Percentiles rank a stretch among this genome's conserved stretches.
Conservation (phyloP, 2,797 vertebrate species). For the Threskiornis aethiopicus region DNA sequence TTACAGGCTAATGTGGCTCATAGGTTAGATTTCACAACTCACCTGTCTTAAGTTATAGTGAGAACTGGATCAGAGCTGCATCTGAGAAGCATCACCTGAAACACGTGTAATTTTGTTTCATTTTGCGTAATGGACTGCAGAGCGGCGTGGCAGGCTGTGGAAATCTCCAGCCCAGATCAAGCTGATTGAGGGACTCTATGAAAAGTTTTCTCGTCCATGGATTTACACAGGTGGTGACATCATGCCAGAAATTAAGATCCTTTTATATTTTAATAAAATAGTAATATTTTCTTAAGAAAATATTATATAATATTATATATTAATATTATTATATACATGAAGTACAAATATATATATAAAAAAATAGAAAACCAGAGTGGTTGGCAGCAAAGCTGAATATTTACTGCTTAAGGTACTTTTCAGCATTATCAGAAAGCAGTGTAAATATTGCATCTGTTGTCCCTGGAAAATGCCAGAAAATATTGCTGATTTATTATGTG, state of each 20-base stretch:
- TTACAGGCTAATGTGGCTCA: background rate
- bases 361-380: background rate
- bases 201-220: background rate
- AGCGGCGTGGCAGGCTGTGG: background rate
- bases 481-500: conserved; percentile 63
- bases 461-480: conserved; percentile 62
- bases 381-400: conserved; percentile 1
- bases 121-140: background rate
- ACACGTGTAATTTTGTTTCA: background rate
- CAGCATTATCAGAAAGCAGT: conserved; percentile 30
- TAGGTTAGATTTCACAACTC: background rate
- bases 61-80: background rate
- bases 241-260: background rate
- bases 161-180: background rate
- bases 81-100: background rate
- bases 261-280: background rate
- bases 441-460: conserved; percentile 50
- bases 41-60: background rate
- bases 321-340: background rate
- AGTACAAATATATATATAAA: background rate
- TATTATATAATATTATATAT: too few relatives aligned
- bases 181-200: background rate
- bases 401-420: conserved; percentile 21
- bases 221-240: background rate
- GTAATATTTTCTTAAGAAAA: background rate